These are phyloP conservation scores for Lasius fuliginosus DNA, from an alignment of 2,888 invertebrate genomes.

Conservation along the genomic window DNA sequence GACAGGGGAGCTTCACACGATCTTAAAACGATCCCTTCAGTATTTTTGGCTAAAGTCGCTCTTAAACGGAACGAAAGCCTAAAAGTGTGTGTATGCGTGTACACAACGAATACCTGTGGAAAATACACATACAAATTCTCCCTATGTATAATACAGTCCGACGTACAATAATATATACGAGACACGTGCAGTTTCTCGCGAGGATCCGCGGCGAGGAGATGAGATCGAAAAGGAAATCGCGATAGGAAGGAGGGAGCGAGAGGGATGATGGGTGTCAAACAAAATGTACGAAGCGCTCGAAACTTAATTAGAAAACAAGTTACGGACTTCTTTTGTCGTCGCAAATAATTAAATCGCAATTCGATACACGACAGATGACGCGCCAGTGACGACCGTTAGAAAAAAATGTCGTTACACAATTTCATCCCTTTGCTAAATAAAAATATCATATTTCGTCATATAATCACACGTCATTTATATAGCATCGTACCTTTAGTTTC, in stretches of 20 bases:
- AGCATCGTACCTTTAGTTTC: not conserved
- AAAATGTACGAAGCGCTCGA: conserved; percentile 14
- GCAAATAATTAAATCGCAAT: conserved; percentile 1
- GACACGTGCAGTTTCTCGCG: conserved; percentile 67
- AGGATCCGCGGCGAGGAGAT: conserved; percentile 33
- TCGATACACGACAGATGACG: not conserved
- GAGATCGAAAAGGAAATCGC: conserved; percentile 38
- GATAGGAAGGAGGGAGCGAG: not conserved
- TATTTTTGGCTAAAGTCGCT: conserved; percentile 65
- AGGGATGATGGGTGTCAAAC: not conserved
- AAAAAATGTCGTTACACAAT: not conserved
- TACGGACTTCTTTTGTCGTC: not conserved
- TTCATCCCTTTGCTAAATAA: conserved; percentile 8
- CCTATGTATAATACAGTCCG: conserved; percentile 49
- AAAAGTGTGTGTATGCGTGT: conserved; percentile 3
- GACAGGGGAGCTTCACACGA: conserved; percentile 8
- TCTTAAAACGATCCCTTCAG: conserved; percentile 46
- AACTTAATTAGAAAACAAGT: not conserved
- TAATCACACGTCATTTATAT: not conserved
- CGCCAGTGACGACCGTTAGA: not conserved
- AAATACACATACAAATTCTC: conserved; percentile 42
- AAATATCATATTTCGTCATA: not conserved
- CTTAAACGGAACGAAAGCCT: conserved; percentile 45
- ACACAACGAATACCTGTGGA: conserved; percentile 49
- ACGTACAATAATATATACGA: conserved; percentile 65